These are phyloP conservation scores for Blastobasis adustella DNA, from an alignment of 2,888 invertebrate genomes.

Conservation along the genomic window DNA sequence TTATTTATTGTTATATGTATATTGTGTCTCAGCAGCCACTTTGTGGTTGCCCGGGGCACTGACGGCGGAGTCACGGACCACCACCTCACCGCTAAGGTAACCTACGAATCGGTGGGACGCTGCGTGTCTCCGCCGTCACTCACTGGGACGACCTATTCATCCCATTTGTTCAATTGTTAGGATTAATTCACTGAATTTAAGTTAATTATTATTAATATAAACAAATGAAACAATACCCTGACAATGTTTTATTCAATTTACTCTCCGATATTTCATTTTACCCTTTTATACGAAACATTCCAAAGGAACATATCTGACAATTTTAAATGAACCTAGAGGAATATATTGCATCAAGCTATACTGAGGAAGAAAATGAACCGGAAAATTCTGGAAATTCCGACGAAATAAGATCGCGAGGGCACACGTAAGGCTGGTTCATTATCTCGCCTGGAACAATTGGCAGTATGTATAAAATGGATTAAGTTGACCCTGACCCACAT, in stretches of 20 bases:
- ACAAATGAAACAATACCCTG: constrained; percentile 52
- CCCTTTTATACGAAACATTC: no score
- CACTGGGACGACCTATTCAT: constrained; percentile 49
- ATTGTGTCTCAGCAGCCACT: constrained; percentile 38
- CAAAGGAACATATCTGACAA: no score
- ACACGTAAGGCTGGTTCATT: no score
- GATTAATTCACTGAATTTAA: constrained; percentile 75
- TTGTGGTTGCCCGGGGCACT: constrained; percentile 42
- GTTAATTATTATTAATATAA: constrained; percentile 76
- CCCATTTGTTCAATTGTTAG: constrained; percentile 73
- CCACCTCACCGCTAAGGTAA: constrained; percentile 13
- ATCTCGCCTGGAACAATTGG: no score
- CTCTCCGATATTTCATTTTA: no score
- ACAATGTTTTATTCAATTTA: no score
- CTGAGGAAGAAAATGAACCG: no score
- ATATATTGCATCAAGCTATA: no score
- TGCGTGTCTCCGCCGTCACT: constrained; percentile 43
- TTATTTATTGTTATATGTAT: constrained; percentile 47
- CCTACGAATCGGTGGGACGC: constrained; percentile 11
- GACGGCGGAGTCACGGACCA: constrained; percentile 39
- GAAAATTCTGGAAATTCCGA: no score
- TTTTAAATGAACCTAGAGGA: no score
- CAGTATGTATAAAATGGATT: constrained; percentile 4
- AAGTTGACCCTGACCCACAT: constrained; percentile 60
- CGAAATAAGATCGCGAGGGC: no score